A percentile compares a stretch with the other conserved stretches of the same genome.
phyloP scores from a whole-genome alignment of 2,888 invertebrate species.

The Diploptera punctata region DNA sequence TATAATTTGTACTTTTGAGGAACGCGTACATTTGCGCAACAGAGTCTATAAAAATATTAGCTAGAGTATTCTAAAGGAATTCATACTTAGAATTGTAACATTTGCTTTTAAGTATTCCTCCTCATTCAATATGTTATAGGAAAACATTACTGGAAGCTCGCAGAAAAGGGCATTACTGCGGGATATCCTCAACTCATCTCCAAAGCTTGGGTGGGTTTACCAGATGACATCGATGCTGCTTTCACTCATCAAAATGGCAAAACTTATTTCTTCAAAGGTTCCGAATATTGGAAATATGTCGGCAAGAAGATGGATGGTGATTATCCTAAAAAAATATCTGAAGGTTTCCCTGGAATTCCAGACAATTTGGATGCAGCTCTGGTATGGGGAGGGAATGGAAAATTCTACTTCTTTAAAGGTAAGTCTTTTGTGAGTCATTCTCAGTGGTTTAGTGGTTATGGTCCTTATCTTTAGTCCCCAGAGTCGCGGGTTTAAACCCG shows the following conservation, averaged over 20 bases:
- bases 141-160: conserved; percentile 85
- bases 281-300: conserved; percentile 92
- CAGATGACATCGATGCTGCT: conserved; percentile 90
- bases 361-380: conserved; percentile 93
- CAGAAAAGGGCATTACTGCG: conserved; percentile 80
- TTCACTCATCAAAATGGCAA: conserved; percentile 96
- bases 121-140: too few relatives aligned
- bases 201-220: conserved; percentile 82
- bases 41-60: too few relatives aligned
- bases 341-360: conserved; percentile 94
- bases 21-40: too few relatives aligned
- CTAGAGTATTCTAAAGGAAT: too few relatives aligned
- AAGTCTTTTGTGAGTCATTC: conserved; percentile 42
- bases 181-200: conserved; percentile 89
- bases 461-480: too few relatives aligned
- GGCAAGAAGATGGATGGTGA: conserved; percentile 83
- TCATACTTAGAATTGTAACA: too few relatives aligned
- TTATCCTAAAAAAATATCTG: conserved; percentile 91
- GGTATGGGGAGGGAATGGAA: conserved; percentile 97
- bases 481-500: too few relatives aligned
- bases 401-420: conserved; percentile 96
- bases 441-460: too few relatives aligned
- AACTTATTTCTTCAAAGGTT: conserved; percentile 96
- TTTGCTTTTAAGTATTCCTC: too few relatives aligned
- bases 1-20: too few relatives aligned